Conservation (phyloP, 2,113 vertebrate species). For the mouse (Mus musculus) region GRCm39 chr14:27602501-27603000, state of each 20-base stretch:
- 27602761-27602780: neutral
- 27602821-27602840: neutral
- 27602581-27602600: neutral
- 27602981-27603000: no score
- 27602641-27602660: neutral
- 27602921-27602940: no score
- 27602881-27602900: no score
- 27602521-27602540: neutral
- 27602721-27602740: neutral
- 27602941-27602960: no score
- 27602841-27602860: neutral
- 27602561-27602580: neutral
- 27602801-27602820: neutral
- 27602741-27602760: neutral
- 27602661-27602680: neutral
- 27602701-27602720: no score
- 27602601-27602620: neutral
- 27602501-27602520: neutral
- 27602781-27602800: no score
- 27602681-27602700: neutral
- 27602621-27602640: conserved; percentile 46
- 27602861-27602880: neutral
- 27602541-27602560: neutral
- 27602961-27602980: neutral
- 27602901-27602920: no score